Conservation (phyloP, 2,113 vertebrate genomes). For the Phycodurus eques region DNA sequence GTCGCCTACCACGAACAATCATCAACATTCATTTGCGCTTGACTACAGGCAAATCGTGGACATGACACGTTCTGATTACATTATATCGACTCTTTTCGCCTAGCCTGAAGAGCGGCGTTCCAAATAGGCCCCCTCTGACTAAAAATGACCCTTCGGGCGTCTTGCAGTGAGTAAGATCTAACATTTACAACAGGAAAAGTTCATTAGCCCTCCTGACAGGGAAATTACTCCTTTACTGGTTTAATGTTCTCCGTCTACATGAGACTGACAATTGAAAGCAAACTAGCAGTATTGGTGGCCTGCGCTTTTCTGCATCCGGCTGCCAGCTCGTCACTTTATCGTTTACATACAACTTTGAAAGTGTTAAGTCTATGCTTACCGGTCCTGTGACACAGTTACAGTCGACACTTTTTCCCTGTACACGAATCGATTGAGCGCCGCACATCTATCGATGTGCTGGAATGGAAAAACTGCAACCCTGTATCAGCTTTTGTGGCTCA, state of each 20-base stretch:
- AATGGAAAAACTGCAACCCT: too few relatives aligned
- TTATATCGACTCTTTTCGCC: slow-evolving; percentile 62
- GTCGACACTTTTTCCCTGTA: too few relatives aligned
- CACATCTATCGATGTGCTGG: too few relatives aligned
- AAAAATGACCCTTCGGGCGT: slow-evolving; percentile 26
- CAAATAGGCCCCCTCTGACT: slow-evolving; percentile 20
- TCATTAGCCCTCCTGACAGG: slow-evolving; percentile 7
- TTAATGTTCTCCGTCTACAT: not conserved
- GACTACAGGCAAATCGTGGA: slow-evolving; percentile 64
- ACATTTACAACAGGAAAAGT: slow-evolving; percentile 25
- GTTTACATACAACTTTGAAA: not conserved
- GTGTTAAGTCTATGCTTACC: not conserved
- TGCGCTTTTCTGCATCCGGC: not conserved
- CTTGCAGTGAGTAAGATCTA: not conserved
- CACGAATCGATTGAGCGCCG: too few relatives aligned
- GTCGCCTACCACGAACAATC: slow-evolving; percentile 35
- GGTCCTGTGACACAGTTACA: too few relatives aligned
- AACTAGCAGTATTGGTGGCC: not conserved
- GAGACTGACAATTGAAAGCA: not conserved
- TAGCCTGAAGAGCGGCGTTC: slow-evolving; percentile 25
- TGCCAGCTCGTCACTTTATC: not conserved
- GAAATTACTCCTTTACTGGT: slow-evolving; percentile 3
- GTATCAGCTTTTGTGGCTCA: too few relatives aligned
- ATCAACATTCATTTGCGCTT: slow-evolving; percentile 64
- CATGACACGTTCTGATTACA: slow-evolving; percentile 71